Percentiles rank a stretch among this genome's conserved stretches.
Evolutionary conservation across 30 jellyfish, hydroid and myxozoan species (phyloP).

Genomic region (Turritopsis dohrnii): DNA sequence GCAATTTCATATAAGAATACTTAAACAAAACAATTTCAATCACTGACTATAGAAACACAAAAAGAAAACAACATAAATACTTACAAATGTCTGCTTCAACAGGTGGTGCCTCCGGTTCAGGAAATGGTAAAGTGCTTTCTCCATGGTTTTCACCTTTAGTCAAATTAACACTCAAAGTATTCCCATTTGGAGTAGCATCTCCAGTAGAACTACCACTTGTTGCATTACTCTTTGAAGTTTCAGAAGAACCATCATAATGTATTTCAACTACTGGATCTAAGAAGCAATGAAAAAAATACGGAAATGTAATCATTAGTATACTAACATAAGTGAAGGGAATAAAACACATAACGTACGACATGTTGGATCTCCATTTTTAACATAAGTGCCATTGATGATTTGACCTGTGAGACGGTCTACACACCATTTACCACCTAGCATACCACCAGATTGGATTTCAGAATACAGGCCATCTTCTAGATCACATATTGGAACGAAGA

Average conservation of each 20-base stretch:
- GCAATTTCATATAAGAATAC: no score
- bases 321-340: background rate
- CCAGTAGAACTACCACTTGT: background rate
- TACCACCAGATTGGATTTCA: slow-evolving; percentile 1
- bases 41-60: background rate
- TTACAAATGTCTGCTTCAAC: slow-evolving; percentile 8
- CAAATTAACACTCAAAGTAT: background rate
- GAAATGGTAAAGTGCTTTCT: background rate
- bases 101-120: slow-evolving; percentile 5
- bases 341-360: background rate
- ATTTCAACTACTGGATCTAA: no score
- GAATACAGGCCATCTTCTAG: slow-evolving; percentile 40
- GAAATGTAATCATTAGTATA: background rate
- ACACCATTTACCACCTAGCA: slow-evolving; percentile 31
- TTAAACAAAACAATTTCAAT: no score
- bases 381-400: background rate
- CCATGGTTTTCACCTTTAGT: background rate
- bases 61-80: background rate
- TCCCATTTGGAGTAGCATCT: background rate
- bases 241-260: background rate
- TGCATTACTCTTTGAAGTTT: background rate
- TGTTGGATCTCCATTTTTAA: background rate
- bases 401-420: slow-evolving; percentile 28
- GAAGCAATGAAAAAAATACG: no score
- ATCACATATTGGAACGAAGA: slow-evolving; percentile 21